phyloP scores from a whole-genome alignment of 2,888 invertebrate genomes.

The Ectemnius continuus region DNA sequence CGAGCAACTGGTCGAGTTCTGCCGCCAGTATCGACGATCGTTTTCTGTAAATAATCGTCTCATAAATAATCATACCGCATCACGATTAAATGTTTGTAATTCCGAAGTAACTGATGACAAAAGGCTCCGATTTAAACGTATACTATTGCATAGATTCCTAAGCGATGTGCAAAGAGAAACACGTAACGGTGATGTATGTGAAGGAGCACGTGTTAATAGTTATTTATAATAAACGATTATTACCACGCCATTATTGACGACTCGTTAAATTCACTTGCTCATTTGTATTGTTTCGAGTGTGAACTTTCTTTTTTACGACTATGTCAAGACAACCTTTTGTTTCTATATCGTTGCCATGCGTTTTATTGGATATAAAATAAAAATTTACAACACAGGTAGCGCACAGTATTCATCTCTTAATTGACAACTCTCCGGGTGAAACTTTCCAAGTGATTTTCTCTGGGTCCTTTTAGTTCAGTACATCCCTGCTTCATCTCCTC shows the following conservation, averaged over 20 bases:
- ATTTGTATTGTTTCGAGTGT: no score
- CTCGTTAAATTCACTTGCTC: neutral
- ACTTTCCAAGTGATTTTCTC: no score
- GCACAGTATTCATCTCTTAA: no score
- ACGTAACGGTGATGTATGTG: constrained; percentile 64
- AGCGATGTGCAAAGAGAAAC: constrained; percentile 54
- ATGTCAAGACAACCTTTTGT: no score
- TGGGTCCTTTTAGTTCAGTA: no score
- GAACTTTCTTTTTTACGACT: no score
- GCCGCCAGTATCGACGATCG: constrained; percentile 45
- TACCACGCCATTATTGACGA: constrained; percentile 57
- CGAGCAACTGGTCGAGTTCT: constrained; percentile 29
- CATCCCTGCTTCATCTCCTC: no score
- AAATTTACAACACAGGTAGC: no score
- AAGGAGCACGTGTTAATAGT: constrained; percentile 70
- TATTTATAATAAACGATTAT: constrained; percentile 75
- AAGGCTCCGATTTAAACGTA: constrained; percentile 61
- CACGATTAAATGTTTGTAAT: constrained; percentile 70
- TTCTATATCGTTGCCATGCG: no score
- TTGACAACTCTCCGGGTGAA: no score
- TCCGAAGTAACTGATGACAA: constrained; percentile 56
- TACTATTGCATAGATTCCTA: constrained; percentile 59
- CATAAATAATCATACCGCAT: constrained; percentile 67
- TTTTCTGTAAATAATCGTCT: constrained; percentile 72
- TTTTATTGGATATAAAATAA: no score